A percentile compares a stretch with the other conserved stretches of the same genome.
phyloP scores from a whole-genome alignment of 2,888 invertebrate genomes.

The Patella pellucida region DNA sequence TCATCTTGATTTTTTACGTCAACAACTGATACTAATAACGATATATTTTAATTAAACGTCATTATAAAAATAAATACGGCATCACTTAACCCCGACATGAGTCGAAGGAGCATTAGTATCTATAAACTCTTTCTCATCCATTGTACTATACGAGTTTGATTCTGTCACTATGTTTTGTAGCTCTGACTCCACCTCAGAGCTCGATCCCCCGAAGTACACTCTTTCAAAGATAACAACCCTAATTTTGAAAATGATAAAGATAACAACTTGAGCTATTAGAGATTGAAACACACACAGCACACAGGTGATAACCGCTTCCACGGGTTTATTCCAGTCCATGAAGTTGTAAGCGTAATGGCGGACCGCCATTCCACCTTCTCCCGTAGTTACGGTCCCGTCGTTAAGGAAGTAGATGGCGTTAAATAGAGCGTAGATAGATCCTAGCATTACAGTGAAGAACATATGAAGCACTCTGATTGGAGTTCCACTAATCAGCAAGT shows the following conservation, averaged over 20 bases:
- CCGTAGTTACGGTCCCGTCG: conserved; percentile 50
- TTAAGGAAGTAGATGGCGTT: conserved; percentile 65
- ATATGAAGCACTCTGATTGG: conserved; percentile 65
- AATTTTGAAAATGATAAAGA: conserved; percentile 50
- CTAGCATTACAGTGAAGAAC: conserved; percentile 59
- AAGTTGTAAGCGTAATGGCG: conserved; percentile 62
- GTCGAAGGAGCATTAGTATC: neutral
- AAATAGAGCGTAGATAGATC: conserved; percentile 62
- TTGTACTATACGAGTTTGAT: conserved; percentile 35
- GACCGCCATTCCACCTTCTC: conserved; percentile 42
- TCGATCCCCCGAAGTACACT: conserved; percentile 39
- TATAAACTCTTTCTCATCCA: conserved; percentile 26
- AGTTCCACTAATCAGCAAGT: conserved; percentile 56
- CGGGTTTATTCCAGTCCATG: conserved; percentile 63
- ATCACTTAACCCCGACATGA: conserved; percentile 1
- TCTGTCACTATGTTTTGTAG: conserved; percentile 44
- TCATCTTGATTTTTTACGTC: too few relatives aligned
- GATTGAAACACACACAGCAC: conserved; percentile 54
- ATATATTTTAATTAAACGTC: too few relatives aligned
- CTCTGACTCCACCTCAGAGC: conserved; percentile 46
- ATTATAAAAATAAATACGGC: too few relatives aligned
- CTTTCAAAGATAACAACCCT: conserved; percentile 45
- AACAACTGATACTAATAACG: too few relatives aligned
- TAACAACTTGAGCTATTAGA: conserved; percentile 49
- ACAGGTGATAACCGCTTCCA: conserved; percentile 62